Evolutionary conservation across 2,113 vertebrate species (phyloP).

Genomic region (Stigmatopora argus): DNA sequence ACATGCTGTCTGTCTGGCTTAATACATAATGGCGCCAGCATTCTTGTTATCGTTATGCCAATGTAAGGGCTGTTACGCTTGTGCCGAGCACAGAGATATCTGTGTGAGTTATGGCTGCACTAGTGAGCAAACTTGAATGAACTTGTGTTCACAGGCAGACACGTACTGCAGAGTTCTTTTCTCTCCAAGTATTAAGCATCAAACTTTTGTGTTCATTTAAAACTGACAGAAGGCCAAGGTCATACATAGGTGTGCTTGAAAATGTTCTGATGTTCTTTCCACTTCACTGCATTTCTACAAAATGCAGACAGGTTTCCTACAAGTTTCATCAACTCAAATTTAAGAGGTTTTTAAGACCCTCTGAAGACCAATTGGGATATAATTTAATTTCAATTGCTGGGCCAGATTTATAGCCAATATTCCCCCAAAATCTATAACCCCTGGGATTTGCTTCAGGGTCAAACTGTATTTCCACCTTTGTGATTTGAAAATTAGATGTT

Average conservation of each 20-base stretch:
- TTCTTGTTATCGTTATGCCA: conserved; percentile 57
- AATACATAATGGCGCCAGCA: conserved; percentile 53
- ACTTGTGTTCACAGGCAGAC: conserved; percentile 8
- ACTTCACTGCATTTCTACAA: not conserved
- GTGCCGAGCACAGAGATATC: conserved; percentile 38
- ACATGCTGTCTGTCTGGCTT: conserved; percentile 43
- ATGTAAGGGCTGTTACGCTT: conserved; percentile 63
- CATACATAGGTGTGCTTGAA: not conserved
- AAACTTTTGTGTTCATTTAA: not conserved
- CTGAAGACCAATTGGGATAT: no score
- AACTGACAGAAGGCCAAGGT: not conserved
- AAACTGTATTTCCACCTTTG: no score
- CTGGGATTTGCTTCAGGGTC: no score
- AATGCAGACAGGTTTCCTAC: no score
- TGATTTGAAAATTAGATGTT: no score
- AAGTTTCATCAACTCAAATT: no score
- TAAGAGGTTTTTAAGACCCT: no score
- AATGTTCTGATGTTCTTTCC: not conserved
- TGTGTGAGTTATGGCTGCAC: conserved; percentile 37
- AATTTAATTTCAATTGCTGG: no score
- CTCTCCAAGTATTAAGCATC: not conserved
- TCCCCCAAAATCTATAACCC: no score
- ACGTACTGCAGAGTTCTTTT: not conserved
- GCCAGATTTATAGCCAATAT: no score
- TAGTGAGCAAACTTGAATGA: conserved; percentile 11